Conservation (phyloP, 2,888 invertebrate genomes). For the Eubasilissa splendida region DNA sequence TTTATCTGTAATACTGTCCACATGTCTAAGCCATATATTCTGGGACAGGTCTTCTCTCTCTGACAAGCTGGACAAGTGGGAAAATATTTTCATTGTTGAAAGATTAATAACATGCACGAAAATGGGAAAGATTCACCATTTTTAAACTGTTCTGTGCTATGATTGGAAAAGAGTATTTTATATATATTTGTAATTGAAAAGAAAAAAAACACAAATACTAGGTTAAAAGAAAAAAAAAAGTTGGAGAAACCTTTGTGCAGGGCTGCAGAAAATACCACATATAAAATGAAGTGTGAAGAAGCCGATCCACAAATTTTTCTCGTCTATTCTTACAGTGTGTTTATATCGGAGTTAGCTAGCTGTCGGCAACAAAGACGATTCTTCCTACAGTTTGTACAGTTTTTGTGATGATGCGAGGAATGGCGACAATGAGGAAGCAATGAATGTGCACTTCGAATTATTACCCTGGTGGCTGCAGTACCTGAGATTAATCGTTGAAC, state of each 20-base stretch:
- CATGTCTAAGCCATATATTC: no score
- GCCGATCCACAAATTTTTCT: slow-evolving; percentile 37
- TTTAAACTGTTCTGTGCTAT: no score
- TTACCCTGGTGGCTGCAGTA: slow-evolving; percentile 5
- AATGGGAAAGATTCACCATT: no score
- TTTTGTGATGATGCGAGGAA: slow-evolving; percentile 11
- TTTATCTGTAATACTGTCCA: no score
- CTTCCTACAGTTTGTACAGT: slow-evolving; percentile 13
- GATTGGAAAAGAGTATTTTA: no score
- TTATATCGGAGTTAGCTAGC: slow-evolving; percentile 32
- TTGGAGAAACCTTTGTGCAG: neutral
- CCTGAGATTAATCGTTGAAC: no score
- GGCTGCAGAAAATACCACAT: slow-evolving; percentile 8
- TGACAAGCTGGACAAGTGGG: no score
- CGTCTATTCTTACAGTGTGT: slow-evolving; percentile 45
- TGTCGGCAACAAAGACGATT: slow-evolving; percentile 29
- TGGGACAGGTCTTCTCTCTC: no score
- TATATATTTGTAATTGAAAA: neutral
- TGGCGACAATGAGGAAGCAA: slow-evolving; percentile 18
- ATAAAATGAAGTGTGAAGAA: slow-evolving; percentile 43
- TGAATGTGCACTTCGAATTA: slow-evolving; percentile 42
- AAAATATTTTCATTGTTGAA: no score
- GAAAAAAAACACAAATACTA: neutral
- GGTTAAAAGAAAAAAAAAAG: neutral
- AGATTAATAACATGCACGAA: no score